Conservation (phyloP, 2,888 invertebrate species). For the Autographa gamma region DNA sequence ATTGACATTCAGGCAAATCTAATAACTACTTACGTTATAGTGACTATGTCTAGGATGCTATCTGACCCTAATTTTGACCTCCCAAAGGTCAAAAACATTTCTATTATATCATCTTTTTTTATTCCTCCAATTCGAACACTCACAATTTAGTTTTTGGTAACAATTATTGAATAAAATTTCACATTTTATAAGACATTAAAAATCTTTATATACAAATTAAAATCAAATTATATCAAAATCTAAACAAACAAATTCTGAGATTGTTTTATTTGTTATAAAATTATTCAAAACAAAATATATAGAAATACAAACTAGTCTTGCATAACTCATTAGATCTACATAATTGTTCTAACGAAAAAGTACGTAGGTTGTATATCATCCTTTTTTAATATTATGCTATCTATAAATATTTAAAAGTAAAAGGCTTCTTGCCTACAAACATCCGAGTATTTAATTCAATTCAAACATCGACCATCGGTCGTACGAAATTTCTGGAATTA, state of each 20-base stretch:
- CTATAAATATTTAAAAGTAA: neutral
- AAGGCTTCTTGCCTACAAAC: neutral
- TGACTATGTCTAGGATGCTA: neutral
- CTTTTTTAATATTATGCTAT: neutral
- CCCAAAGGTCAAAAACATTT: neutral
- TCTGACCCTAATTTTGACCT: neutral
- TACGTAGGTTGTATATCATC: neutral
- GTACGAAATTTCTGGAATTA: too few relatives aligned
- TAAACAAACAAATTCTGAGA: neutral
- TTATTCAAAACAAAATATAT: neutral
- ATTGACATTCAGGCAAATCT: conserved; percentile 6
- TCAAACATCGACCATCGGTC: too few relatives aligned
- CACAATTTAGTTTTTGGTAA: neutral
- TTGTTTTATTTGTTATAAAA: neutral
- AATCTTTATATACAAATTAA: neutral
- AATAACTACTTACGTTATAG: neutral
- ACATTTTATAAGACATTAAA: neutral
- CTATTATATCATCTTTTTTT: neutral
- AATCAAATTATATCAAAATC: neutral
- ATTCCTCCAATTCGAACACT: neutral
- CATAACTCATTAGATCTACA: neutral
- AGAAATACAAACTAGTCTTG: neutral
- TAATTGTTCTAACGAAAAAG: neutral
- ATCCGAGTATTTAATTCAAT: too few relatives aligned
- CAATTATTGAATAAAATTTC: neutral